Conservation (phyloP, 1,140 invertebrate species). For the Brachionus rubens region DNA sequence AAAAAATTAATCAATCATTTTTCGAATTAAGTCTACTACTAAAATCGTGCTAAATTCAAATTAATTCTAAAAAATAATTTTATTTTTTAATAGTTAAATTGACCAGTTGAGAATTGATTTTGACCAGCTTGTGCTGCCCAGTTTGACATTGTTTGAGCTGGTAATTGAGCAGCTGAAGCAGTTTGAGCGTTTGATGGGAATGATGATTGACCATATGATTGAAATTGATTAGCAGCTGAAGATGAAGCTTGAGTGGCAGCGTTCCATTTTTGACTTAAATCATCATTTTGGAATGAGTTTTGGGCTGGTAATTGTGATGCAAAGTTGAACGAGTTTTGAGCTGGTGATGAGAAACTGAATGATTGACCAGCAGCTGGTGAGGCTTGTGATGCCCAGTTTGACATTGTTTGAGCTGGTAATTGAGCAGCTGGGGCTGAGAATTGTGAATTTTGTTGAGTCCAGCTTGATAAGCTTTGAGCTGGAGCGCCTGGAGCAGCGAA, state of each 20-base stretch:
- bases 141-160: neutral
- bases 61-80: too few species aligned
- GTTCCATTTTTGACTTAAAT: neutral
- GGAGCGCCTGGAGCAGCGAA: too few species aligned
- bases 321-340: neutral
- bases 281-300: conserved; percentile 16
- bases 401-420: conserved; percentile 4
- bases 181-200: too few species aligned
- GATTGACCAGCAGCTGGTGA: neutral
- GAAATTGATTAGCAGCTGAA: conserved; percentile 7
- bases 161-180: too few species aligned
- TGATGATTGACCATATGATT: too few species aligned
- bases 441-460: neutral
- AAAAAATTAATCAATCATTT: too few species aligned
- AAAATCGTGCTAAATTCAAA: too few species aligned
- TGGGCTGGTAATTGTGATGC: neutral
- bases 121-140: conserved; percentile 1
- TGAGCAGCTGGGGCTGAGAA: neutral
- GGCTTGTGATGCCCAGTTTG: neutral
- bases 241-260: neutral
- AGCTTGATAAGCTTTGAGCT: neutral
- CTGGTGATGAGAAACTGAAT: neutral
- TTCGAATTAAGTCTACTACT: too few species aligned
- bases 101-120: too few species aligned
- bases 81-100: too few species aligned